Base-by-base conservation (phyloP, 2,113 vertebrate genomes). In the Psammodynastes pulverulentus region DNA sequence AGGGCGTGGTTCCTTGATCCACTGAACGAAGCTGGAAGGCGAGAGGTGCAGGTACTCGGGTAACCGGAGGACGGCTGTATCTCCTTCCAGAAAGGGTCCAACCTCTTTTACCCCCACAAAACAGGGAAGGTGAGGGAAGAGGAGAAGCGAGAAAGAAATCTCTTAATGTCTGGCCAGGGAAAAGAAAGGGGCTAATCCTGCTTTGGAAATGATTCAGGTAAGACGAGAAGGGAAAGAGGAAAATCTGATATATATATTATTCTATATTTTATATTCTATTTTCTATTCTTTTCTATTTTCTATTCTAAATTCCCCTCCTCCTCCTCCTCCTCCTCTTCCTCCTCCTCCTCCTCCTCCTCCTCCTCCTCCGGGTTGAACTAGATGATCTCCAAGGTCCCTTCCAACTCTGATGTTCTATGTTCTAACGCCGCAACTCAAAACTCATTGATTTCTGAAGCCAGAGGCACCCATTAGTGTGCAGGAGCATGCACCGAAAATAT, bases 1-100 rank as follows among this genome's bases (percentile, higher is more conserved):
- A 0, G 51, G 34, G 5, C 12, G 79, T 3, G 93, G 26, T 53
- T 95, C 93, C 89, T 90, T 90, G 29, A 49, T 79, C 94, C 94
- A 95, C 39, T 23, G 26, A 43, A 95, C 24, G 23, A 88, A 92
- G 12, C 91, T 91, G 34, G 91, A 91, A 10, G 54, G 52, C 1
- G 91, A 85, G 9, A 93, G 43, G 7, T 19, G 29, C 4, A 93
- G 7, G 62, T 91, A 88, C 12, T 72, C 24, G 1, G 87, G 19
- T 23, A 95, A 34, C 1, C 49, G 51, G 39, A 95, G 91, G 85
- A n/a, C 52, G 0, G 92, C 26, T 3, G 86, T 62, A 34, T 94
- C 93, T 43, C 93, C 91, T 85, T 88, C 87, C 84, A 95, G 54
- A 34, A 93, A 91, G 62, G 62, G 52, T 46, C 93, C 93, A 48